A percentile compares a stretch with the other conserved stretches of the same genome.
phyloP scores from a whole-genome alignment of 2,797 vertebrate genomes.

The Chelonia mydas region DNA sequence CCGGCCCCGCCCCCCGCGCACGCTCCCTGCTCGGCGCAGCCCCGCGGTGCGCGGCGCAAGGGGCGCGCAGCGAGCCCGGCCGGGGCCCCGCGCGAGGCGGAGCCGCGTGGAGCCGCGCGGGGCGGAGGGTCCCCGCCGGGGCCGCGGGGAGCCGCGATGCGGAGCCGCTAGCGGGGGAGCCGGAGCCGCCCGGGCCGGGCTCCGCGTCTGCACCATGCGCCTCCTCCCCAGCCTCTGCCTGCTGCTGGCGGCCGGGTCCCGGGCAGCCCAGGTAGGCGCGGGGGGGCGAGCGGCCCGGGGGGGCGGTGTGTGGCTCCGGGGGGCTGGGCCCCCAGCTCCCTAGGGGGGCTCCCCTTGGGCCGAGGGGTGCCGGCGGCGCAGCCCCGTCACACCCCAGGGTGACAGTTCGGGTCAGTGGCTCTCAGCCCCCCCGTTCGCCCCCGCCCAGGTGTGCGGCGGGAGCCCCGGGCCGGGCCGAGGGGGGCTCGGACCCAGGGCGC shows the following conservation, averaged over 20 bases:
- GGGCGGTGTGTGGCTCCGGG: background rate
- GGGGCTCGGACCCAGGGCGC: no score
- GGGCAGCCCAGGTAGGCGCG: constrained; percentile 15
- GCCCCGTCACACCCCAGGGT: no score
- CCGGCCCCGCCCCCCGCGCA: background rate
- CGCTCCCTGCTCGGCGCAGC: background rate
- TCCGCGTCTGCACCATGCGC: constrained; percentile 7
- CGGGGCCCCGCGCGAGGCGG: background rate
- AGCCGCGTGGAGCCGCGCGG: background rate
- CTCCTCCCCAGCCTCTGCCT: background rate
- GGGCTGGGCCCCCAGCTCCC: no score
- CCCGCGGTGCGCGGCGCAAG: background rate
- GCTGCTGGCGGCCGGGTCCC: constrained; percentile 7
- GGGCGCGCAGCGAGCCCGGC: background rate
- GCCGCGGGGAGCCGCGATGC: background rate
- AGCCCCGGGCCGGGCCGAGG: background rate
- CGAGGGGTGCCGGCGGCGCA: no score
- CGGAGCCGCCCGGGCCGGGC: background rate
- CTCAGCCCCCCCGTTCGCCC: no score
- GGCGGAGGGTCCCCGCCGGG: background rate
- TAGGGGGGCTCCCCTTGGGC: no score
- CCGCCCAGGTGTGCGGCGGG: no score
- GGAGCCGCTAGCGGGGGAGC: background rate
- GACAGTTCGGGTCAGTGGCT: no score
- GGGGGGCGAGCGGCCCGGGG: no score